Base-by-base conservation (phyloP, 2,797 vertebrate genomes). In the Danio kyathit region DNA sequence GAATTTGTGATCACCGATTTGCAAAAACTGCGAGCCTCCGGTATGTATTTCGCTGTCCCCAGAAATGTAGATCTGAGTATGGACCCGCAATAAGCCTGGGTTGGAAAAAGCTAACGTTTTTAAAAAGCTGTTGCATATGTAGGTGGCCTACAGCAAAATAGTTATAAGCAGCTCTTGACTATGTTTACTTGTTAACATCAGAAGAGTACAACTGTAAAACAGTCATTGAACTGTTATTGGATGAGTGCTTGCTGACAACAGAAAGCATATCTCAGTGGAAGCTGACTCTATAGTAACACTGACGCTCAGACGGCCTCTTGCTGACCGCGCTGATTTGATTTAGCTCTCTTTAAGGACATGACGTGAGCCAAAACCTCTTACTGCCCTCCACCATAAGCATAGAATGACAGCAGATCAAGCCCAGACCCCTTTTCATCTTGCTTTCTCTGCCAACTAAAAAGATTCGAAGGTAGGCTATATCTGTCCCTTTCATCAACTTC, bases 401-500 rank as follows among this genome's bases (percentile, higher is more conserved):
- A 54, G n/a, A 56, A 74, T 19, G 73, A 72, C 46, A 67, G 44
- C 41, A 48, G 40, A 82, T 59, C 77, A 73, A 83, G 59, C 43
- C 51, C 76, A 76, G 76, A 82, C 9, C 19, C 19, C 63, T 76
- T 74, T 29, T 76, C 74, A 80, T 74, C 75, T 64, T 0, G 17
- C 56, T 67, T 40, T 73, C 65, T 38, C 43, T 59, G 61, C 66
- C 12, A 61, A 78, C 59, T 79, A 59, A 67, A 66, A 66, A 82
- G 81, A 83, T 81, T 81, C 80, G 65, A 64, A 83, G 60, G 77
- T 46, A 76, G n/a, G 16, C 40, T n/a, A 64, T 84, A 76, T 70
- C 48, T 44, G 11, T 13, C 48, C 21, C 49, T 46, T 77, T 73
- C 14, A 61, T 48, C 54, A 77, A 54, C 49, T 38, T 16, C 59